Evolutionary conservation across 2,113 vertebrate genomes (phyloP).

Genomic region (Pipa parva): DNA sequence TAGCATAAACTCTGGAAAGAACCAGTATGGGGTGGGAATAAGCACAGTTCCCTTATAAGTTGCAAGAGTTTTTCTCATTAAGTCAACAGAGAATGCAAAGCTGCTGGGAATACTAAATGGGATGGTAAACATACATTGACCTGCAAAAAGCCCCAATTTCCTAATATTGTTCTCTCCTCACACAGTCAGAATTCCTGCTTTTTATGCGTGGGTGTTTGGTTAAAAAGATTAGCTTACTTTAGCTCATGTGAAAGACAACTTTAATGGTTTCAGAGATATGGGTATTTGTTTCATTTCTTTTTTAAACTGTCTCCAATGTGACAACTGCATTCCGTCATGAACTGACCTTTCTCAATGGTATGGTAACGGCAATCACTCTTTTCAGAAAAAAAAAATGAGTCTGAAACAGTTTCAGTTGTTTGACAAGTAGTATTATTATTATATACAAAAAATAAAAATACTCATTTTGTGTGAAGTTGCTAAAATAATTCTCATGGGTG

Average conservation of each 20-base stretch:
- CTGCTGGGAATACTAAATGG: constrained; percentile 25
- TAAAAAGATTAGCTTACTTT: not conserved
- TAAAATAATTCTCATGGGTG: no score
- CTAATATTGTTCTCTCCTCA: constrained; percentile 23
- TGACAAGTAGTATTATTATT: no score
- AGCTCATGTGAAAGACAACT: not conserved
- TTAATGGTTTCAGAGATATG: not conserved
- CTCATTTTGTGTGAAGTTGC: no score
- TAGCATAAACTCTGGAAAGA: not conserved
- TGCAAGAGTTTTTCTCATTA: not conserved
- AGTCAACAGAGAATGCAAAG: not conserved
- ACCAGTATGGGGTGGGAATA: not conserved
- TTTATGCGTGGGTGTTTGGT: constrained; percentile 3
- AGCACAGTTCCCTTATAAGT: not conserved
- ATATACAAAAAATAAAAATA: no score
- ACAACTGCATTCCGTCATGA: not conserved
- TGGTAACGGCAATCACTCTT: not conserved
- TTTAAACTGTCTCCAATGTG: not conserved
- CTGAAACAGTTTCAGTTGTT: no score
- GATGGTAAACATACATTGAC: constrained; percentile 27
- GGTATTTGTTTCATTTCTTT: not conserved
- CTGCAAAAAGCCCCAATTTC: constrained; percentile 20
- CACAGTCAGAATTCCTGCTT: not conserved
- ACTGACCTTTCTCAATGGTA: not conserved
- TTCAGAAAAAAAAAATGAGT: no score